Conservation (phyloP, 2,113 vertebrate genomes). For the Hippocampus zosterae region DNA sequence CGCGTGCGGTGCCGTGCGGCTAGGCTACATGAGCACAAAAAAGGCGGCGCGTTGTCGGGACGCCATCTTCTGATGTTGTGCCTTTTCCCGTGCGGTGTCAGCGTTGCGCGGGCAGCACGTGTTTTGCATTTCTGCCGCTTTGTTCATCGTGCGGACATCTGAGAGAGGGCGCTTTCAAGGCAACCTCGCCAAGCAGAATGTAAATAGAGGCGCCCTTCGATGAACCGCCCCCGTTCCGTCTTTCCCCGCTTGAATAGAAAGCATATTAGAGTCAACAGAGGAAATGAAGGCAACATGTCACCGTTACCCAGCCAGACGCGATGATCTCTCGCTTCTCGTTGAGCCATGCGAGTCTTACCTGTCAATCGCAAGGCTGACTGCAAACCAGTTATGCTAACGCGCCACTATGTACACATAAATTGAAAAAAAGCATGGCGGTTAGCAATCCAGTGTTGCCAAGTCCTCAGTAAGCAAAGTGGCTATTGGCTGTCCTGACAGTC, state of each 20-base stretch:
- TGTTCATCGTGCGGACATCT: conserved; percentile 12
- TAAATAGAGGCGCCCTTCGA: conserved; percentile 38
- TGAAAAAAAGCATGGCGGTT: background rate
- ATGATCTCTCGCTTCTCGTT: conserved; percentile 5
- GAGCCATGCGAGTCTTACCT: background rate
- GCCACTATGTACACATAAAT: background rate
- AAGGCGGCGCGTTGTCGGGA: conserved; percentile 31
- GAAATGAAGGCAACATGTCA: conserved; percentile 8
- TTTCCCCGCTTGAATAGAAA: conserved; percentile 33
- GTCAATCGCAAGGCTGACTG: background rate
- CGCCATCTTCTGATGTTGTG: conserved; percentile 15
- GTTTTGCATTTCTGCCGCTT: conserved; percentile 44
- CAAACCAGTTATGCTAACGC: conserved; percentile 1
- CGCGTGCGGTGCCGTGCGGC: background rate
- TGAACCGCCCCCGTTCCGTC: conserved; percentile 34
- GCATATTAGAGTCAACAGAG: conserved; percentile 28
- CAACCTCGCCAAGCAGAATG: conserved; percentile 15
- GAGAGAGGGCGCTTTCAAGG: conserved; percentile 20
- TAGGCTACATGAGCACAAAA: conserved; percentile 24
- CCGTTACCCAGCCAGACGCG: background rate
- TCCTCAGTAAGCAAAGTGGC: no score
- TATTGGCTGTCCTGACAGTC: no score
- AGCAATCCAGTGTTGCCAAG: background rate
- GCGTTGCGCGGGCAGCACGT: conserved; percentile 47
- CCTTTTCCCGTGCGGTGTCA: conserved; percentile 40